Percentiles rank a stretch among this genome's conserved stretches.
Evolutionary conservation across 2,797 vertebrate species (phyloP).

Genomic region (Champsocephalus esox): DNA sequence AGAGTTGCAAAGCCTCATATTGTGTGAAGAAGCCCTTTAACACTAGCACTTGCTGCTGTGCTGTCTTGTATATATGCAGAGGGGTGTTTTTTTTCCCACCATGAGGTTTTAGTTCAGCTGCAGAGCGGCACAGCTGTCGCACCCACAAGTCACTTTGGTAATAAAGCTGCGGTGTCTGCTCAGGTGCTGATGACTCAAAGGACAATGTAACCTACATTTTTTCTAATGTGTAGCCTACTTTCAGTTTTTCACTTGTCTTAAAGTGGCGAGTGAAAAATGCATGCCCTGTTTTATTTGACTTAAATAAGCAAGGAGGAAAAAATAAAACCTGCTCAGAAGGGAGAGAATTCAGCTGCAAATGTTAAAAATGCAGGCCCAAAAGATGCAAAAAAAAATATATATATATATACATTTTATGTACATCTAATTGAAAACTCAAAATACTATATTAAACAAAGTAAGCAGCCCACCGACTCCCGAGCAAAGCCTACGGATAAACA

Average conservation of each 20-base stretch:
- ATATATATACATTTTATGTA: too few relatives aligned
- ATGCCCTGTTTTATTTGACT: constrained; percentile 25
- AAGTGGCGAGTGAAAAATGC: constrained; percentile 28
- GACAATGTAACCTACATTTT: constrained; percentile 64
- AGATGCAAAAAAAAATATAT: neutral
- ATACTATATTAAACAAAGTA: constrained; percentile 22
- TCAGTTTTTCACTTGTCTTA: constrained; percentile 31
- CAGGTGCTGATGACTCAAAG: constrained; percentile 68
- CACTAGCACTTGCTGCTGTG: neutral
- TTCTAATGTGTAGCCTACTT: constrained; percentile 64
- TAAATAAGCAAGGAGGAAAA: neutral
- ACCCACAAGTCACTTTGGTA: constrained; percentile 59
- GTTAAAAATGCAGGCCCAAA: constrained; percentile 1
- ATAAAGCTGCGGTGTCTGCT: constrained; percentile 48
- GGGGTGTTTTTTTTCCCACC: constrained; percentile 7
- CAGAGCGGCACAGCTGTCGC: constrained; percentile 68
- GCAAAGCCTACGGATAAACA: constrained; percentile 52
- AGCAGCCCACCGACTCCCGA: constrained; percentile 31
- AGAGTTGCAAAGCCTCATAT: neutral
- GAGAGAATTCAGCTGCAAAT: neutral
- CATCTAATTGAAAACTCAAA: neutral
- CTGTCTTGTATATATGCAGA: neutral
- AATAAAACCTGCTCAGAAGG: constrained; percentile 5
- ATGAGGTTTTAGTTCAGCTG: constrained; percentile 56
- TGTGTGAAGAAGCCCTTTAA: constrained; percentile 9